A percentile compares a stretch with the other conserved stretches of the same genome.
phyloP scores from a whole-genome alignment of 2,888 invertebrate species.

The Malthinus flaveolus region DNA sequence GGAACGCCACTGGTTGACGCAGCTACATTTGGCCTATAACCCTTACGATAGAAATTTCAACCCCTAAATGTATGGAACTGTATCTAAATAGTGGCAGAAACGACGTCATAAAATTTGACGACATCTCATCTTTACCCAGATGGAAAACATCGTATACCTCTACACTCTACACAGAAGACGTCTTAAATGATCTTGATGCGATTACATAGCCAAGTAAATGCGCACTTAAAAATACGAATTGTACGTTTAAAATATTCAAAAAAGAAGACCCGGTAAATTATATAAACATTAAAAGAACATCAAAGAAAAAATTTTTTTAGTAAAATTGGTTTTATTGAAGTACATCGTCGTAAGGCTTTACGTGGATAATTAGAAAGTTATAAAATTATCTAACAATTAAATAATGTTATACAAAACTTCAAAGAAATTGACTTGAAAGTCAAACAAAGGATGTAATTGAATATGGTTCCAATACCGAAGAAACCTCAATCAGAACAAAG shows the following conservation, averaged over 20 bases:
- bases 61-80: conserved; percentile 29
- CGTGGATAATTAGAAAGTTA: neutral
- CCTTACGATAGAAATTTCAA: conserved; percentile 18
- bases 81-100: conserved; percentile 40
- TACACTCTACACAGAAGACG: conserved; percentile 26
- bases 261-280: too few relatives aligned
- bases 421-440: conserved; percentile 38
- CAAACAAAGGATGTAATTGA: conserved; percentile 48
- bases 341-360: too few relatives aligned
- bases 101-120: conserved; percentile 40
- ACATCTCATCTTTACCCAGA: conserved; percentile 32
- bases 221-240: neutral
- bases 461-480: conserved; percentile 44
- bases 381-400: conserved; percentile 17
- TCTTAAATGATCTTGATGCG: conserved; percentile 14
- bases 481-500: conserved; percentile 41
- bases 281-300: too few relatives aligned
- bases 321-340: too few relatives aligned
- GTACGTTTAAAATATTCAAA: too few relatives aligned
- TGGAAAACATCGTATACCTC: conserved; percentile 29
- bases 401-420: conserved; percentile 22
- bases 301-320: too few relatives aligned
- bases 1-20: neutral
- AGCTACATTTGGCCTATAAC: conserved; percentile 15
- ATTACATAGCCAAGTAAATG: conserved; percentile 11